Evolutionary conservation across 1,140 invertebrate species (phyloP), one percentile per base, ranked within the genome.

Genomic region (Charaxes varanes): DNA sequence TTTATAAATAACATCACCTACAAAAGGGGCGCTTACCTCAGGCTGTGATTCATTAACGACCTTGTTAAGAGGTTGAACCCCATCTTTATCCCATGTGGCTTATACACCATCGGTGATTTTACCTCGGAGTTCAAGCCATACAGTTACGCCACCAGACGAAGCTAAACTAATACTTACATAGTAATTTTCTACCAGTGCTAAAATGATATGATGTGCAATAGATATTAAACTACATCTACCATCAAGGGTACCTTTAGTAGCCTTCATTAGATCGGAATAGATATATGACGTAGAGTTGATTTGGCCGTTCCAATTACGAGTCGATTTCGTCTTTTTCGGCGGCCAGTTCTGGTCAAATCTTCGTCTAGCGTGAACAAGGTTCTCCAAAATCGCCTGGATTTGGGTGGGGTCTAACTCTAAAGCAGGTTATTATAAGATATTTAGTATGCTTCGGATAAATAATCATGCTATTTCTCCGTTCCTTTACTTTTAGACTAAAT

Each of bases 371-470:
- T 53, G 56, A 19, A 76, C 72, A 60, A 78, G 57, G 30, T 67
- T 81, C 44, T 73, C 63, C 69, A 71, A 53, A 35, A 83, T 79
- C 45, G 77, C 74, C 50, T 69, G 62, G 45, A 76, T 59, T 73
- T 81, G 74, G 31, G 62, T 80, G 15, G 60, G 62, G 41, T 80
- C 71, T 63, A 81, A 47, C 50, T 78, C 74, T 81, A 62, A 78
- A 70, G 76, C 72, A 71, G 59, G 61, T 45, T 41, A 40, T 58
- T 62, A 58, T 48, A 47, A 30, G 34, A 58, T 53, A 48, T 82
- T n/a, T 77, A 79, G 58, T 64, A 76, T 65, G 66, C 71, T 51
- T 41, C 37, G 36, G 14, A 30, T 23, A 11, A 23, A 45, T 7
- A 5, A 33, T 14, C 15, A 22, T 36, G 22, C 35, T 14, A 28